These are phyloP conservation scores for Philhelius pedissequus DNA, from an alignment of 2,888 invertebrate genomes.

Conservation along the genomic window DNA sequence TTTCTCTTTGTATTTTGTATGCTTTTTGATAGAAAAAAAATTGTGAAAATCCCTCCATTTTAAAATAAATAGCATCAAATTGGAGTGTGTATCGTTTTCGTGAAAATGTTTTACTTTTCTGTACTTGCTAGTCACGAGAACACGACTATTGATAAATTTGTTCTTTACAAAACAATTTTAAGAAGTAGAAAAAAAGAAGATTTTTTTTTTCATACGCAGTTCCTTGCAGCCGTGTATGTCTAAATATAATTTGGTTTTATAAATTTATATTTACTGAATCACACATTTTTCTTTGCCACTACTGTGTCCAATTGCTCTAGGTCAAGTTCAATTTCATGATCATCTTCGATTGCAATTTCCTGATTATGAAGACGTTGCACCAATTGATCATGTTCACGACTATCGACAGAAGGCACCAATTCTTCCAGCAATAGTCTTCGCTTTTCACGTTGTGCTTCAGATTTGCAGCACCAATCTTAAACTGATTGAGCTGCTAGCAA, in stretches of 20 bases:
- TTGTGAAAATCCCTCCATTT: too few relatives aligned
- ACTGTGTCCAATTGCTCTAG: conserved; percentile 91
- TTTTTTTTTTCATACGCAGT: background rate
- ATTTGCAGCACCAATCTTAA: conserved; percentile 98
- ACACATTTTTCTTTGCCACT: conserved; percentile 91
- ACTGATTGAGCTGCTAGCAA: conserved; percentile 92
- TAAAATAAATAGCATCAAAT: too few relatives aligned
- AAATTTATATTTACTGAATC: conserved; percentile 84
- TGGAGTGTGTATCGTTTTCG: too few relatives aligned
- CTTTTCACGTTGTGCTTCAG: conserved; percentile 92
- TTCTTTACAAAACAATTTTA: background rate
- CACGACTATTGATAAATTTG: background rate
- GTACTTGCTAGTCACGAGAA: too few relatives aligned
- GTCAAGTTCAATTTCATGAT: conserved; percentile 93
- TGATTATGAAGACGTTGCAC: conserved; percentile 97
- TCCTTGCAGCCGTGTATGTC: background rate
- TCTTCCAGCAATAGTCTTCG: conserved; percentile 94
- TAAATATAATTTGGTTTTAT: too few relatives aligned
- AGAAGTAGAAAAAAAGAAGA: conserved; percentile 9
- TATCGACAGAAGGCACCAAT: conserved; percentile 94
- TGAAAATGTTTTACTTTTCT: too few relatives aligned
- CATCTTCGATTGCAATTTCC: conserved; percentile 96
- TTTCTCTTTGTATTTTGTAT: too few relatives aligned
- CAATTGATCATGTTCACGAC: conserved; percentile 94
- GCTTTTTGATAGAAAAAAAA: too few relatives aligned